Evolutionary conservation across 1,140 invertebrate genomes (phyloP).

Genomic region (Saccostrea glomerata): DNA sequence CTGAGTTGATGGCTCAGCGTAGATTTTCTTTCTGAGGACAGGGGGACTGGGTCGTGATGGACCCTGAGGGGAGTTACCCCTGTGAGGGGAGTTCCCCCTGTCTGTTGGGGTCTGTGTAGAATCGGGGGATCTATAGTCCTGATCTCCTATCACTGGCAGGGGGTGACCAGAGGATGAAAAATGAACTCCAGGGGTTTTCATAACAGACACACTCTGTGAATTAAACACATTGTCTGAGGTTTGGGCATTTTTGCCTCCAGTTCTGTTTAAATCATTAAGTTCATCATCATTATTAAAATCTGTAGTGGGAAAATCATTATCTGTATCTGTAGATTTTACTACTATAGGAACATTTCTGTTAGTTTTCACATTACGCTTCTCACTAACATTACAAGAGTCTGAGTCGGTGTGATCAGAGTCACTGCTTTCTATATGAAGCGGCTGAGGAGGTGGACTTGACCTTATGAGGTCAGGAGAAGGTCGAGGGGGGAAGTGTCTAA

Average conservation of each 20-base stretch:
- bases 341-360: conserved; percentile 61
- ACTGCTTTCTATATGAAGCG: conserved; percentile 55
- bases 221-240: conserved; percentile 22
- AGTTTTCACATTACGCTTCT: conserved; percentile 51
- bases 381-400: conserved; percentile 71
- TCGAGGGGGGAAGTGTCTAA: conserved; percentile 47
- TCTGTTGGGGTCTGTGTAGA: not conserved
- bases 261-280: conserved; percentile 75
- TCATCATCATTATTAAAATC: conserved; percentile 75
- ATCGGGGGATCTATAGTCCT: not conserved
- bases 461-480: conserved; percentile 30
- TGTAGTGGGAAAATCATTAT: conserved; percentile 75
- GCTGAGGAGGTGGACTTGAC: conserved; percentile 9
- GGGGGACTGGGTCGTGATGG: conserved; percentile 48
- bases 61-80: not conserved
- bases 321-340: conserved; percentile 70
- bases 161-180: conserved; percentile 52
- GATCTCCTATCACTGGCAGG: conserved; percentile 46
- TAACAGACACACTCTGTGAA: not conserved
- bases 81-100: not conserved
- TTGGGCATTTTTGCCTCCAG: conserved; percentile 53
- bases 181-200: conserved; percentile 37
- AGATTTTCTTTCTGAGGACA: conserved; percentile 60
- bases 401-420: conserved; percentile 73
- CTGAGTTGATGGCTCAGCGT: conserved; percentile 49